These are phyloP conservation scores for Andrena cerasifolii DNA, from an alignment of 1,140 invertebrate species.

Conservation along the genomic window DNA sequence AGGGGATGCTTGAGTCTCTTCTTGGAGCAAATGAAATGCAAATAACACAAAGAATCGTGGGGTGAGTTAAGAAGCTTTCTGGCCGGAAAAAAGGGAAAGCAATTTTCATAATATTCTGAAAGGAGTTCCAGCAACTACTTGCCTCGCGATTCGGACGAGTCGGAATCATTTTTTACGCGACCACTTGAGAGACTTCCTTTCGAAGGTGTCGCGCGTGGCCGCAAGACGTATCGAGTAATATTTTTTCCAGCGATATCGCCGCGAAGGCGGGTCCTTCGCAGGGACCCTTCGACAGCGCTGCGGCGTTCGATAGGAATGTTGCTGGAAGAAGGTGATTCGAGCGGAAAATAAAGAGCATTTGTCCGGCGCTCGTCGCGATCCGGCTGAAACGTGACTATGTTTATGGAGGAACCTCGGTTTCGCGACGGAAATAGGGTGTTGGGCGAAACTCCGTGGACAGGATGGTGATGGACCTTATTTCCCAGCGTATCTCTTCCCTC, in stretches of 20 bases:
- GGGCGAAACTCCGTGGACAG: not conserved
- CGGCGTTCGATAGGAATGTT: not conserved
- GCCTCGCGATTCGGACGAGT: no score
- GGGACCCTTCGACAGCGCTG: not conserved
- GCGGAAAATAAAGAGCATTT: slow-evolving; percentile 41
- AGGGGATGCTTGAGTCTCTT: not conserved
- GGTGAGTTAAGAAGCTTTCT: no score
- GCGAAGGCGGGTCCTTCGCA: not conserved
- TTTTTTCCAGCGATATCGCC: not conserved
- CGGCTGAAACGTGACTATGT: slow-evolving; percentile 5
- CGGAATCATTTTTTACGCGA: no score
- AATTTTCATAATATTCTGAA: no score
- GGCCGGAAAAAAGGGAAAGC: no score
- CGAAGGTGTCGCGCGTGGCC: not conserved
- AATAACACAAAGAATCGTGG: slow-evolving; percentile 6
- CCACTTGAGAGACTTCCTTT: no score
- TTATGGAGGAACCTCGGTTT: not conserved
- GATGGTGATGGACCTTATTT: not conserved
- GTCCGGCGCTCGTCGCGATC: slow-evolving; percentile 3
- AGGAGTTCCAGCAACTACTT: no score
- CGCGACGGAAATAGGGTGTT: not conserved
- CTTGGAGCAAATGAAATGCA: slow-evolving; percentile 7
- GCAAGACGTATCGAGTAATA: slow-evolving; percentile 3
- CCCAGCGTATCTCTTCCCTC: not conserved
- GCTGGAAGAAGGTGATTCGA: slow-evolving; percentile 1